A percentile compares a stretch with the other conserved stretches of the same genome.
Evolutionary conservation across 2,888 invertebrate species (phyloP).

Genomic region (Resseliella maxima): DNA sequence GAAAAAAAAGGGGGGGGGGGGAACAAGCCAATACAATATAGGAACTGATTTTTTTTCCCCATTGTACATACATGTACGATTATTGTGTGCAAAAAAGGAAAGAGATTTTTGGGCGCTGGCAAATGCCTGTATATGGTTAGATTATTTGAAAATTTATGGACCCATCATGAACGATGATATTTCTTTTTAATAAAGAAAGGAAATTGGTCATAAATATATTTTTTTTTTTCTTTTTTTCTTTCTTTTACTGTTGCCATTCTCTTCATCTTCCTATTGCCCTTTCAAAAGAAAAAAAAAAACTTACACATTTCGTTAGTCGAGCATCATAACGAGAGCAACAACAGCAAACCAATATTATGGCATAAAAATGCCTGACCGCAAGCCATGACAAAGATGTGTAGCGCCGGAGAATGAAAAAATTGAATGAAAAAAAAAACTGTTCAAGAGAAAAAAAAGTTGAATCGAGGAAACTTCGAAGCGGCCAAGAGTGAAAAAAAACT

Average conservation of each 20-base stretch:
- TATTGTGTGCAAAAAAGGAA: neutral
- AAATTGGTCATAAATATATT: slow-evolving; percentile 28
- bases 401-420: neutral
- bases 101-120: neutral
- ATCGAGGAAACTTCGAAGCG: neutral
- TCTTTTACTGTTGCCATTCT: neutral
- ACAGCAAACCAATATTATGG: neutral
- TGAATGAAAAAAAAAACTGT: neutral
- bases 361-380: neutral
- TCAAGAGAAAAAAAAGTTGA: neutral
- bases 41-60: neutral
- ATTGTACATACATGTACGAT: neutral
- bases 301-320: neutral
- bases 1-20: too few relatives aligned
- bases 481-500: neutral
- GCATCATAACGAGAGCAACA: neutral
- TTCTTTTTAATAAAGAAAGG: slow-evolving; percentile 51
- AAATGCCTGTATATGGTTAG: neutral
- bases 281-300: neutral
- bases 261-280: neutral
- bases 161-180: slow-evolving; percentile 50
- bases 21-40: too few relatives aligned
- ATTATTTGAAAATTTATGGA: slow-evolving; percentile 31
- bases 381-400: neutral
- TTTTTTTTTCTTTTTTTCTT: neutral